A percentile compares a stretch with the other conserved stretches of the same genome.
Evolutionary conservation across 2,888 invertebrate genomes (phyloP).

Genomic region (Ennomos fuscantarius): DNA sequence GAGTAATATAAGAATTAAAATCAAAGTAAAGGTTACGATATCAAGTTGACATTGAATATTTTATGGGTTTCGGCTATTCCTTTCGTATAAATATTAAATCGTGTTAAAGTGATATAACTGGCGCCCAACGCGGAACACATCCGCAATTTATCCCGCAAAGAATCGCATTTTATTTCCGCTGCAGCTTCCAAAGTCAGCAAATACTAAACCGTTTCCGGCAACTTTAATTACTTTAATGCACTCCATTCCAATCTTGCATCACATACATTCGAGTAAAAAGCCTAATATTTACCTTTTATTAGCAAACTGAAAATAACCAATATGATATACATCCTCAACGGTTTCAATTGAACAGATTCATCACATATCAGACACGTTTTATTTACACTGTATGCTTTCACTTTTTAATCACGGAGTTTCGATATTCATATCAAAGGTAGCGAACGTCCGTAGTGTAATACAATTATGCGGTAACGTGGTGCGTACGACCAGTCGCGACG

Average conservation of each 20-base stretch:
- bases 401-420: constrained; percentile 32
- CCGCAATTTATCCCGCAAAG: constrained; percentile 10
- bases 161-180: background rate
- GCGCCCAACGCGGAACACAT: constrained; percentile 41
- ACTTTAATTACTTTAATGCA: constrained; percentile 11
- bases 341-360: constrained; percentile 62
- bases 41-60: too few species aligned
- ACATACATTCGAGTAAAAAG: background rate
- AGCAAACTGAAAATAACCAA: constrained; percentile 72
- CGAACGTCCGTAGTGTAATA: constrained; percentile 14
- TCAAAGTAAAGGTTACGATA: too few species aligned
- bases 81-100: constrained; percentile 10
- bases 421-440: constrained; percentile 20
- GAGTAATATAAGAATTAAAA: background rate
- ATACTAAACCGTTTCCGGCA: background rate
- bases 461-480: constrained; percentile 7
- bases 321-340: constrained; percentile 76
- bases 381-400: constrained; percentile 35
- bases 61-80: too few species aligned
- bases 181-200: background rate
- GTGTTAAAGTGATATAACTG: constrained; percentile 27
- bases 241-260: constrained; percentile 1
- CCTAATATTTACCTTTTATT: constrained; percentile 68
- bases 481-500: constrained; percentile 51
- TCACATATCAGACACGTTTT: constrained; percentile 57